Evolutionary conservation across 2,888 invertebrate species (phyloP), one percentile per base, ranked within the genome.

Genomic region (Eristalis arbustorum): DNA sequence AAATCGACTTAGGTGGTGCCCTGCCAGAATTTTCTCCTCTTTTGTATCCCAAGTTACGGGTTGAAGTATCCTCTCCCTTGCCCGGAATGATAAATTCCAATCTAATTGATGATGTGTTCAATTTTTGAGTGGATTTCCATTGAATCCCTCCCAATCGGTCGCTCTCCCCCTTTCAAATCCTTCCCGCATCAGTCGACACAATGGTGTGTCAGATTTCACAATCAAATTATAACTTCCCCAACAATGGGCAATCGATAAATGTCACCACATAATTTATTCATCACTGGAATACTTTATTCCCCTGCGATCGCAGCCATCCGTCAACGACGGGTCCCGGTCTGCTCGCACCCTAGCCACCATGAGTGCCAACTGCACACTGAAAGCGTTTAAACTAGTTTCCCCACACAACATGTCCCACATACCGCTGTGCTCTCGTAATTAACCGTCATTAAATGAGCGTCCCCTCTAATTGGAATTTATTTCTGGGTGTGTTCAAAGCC

Each of bases 401-500:
- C 49, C 49, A n/a, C 25, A 18, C 8, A 49, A n/a, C 2, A 8
- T 49, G 18, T 6, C 49, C 49, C 49, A 18, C 49, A 49, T 49
- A 49, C 18, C 18, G 49, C 49, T 49, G 8, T 8, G 49, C 49
- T 49, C 6, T 49, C 6, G 18, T 49, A 49, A 49, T 49, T 49
- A 49, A 49, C 49, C 49, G 49, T n/a, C 49, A 49, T 49, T 49
- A 18, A 18, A n/a, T 18, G 18, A n/a, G 49, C 18, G 49, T 49
- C 49, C 8, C 49, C 18, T 37, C 23, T 63, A 69, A 77, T 69
- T 77, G 72, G 61, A 78, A 78, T 71, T 66, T 66, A 72, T 78
- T 72, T 66, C 42, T 42, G 31, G 34, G 71, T 49, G 49, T 4
- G 57, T 37, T 56, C 67, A 34, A 22, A 37, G 10, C 3, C 22